These are phyloP conservation scores for Keiferia lycopersicella DNA, from an alignment of 2,888 invertebrate genomes.

Conservation along the genomic window DNA sequence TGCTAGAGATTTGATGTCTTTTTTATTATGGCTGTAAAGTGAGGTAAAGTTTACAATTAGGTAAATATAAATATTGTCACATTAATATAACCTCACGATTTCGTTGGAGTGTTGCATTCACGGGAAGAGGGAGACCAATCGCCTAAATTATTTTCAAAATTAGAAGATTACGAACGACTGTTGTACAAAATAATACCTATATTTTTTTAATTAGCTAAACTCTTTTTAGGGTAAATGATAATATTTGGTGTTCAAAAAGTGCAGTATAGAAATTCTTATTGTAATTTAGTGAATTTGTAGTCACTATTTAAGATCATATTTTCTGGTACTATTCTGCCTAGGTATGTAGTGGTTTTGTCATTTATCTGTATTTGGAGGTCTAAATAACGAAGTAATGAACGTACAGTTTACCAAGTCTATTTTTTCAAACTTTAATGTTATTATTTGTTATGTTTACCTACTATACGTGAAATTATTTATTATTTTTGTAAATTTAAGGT, in stretches of 20 bases:
- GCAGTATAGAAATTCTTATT: slow-evolving; percentile 63
- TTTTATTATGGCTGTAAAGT: too few relatives aligned
- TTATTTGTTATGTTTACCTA: slow-evolving; percentile 41
- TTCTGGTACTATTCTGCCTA: slow-evolving; percentile 35
- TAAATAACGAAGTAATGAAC: slow-evolving; percentile 30
- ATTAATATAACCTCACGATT: too few relatives aligned
- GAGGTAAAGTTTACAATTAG: too few relatives aligned
- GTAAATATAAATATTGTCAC: too few relatives aligned
- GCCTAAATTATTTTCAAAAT: slow-evolving; percentile 64
- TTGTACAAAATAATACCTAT: slow-evolving; percentile 66
- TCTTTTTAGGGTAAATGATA: slow-evolving; percentile 69
- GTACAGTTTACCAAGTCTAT: slow-evolving; percentile 28
- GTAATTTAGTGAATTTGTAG: slow-evolving; percentile 59
- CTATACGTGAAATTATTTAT: slow-evolving; percentile 38
- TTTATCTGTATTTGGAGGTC: slow-evolving; percentile 37
- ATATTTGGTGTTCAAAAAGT: slow-evolving; percentile 74
- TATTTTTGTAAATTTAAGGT: slow-evolving; percentile 28
- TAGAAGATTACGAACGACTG: slow-evolving; percentile 69
- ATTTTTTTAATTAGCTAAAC: slow-evolving; percentile 79
- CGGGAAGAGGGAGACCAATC: slow-evolving; percentile 54
- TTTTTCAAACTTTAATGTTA: slow-evolving; percentile 29
- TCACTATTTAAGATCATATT: slow-evolving; percentile 51
- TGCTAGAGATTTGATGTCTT: too few relatives aligned
- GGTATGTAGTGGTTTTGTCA: slow-evolving; percentile 41
- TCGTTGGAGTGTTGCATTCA: not conserved